Evolutionary conservation across 1,140 invertebrate species (phyloP), one percentile per base, ranked within the genome.

Genomic region (Drosophila ercepeae): DNA sequence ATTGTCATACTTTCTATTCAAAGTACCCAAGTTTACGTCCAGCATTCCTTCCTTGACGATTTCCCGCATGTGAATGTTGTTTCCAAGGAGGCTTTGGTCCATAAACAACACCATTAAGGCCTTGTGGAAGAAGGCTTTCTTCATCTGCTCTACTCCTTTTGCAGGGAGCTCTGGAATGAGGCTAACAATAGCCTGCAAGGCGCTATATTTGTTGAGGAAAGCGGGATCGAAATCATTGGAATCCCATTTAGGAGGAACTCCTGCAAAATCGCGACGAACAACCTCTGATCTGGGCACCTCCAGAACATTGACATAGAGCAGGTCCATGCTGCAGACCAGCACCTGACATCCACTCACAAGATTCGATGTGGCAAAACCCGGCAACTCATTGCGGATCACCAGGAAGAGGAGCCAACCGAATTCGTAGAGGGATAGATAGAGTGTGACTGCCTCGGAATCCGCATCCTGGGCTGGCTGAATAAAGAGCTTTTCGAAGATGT

Each of bases 371-470:
- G 48, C 67, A 52, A 97, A 96, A 25, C 95, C 94, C 21, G 95
- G 93, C 77, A 96, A 94, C 75, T 95, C 95, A 46, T 95, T 96
- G 92, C 98, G 98, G 2, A 98, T 95, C 91, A 96, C 95, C 25
- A 98, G 94, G 92, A 98, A 99, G 18, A 99, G 91, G 19, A 96
- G 96, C 98, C 98, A 99, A 76, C 95, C 96, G 89, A 99, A 98
- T 72, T 98, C 97, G 92, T 97, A 99, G 1, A 99, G 14, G 11
- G 65, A 50, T 3, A 77, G 42, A 14, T 82, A 77, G 1, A 72
- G 39, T 1, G 58, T 14, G 1, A 34, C 48, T 3, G 44, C 41
- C 6, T 86, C 57, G 1, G 32, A 4, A 2, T 67, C 70, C 3
- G 29, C 14, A 7, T 16, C 6, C 0, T 71, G 21, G 83, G 92